phyloP scores from a whole-genome alignment of 2,888 invertebrate genomes.

The Rotaria macrura region DNA sequence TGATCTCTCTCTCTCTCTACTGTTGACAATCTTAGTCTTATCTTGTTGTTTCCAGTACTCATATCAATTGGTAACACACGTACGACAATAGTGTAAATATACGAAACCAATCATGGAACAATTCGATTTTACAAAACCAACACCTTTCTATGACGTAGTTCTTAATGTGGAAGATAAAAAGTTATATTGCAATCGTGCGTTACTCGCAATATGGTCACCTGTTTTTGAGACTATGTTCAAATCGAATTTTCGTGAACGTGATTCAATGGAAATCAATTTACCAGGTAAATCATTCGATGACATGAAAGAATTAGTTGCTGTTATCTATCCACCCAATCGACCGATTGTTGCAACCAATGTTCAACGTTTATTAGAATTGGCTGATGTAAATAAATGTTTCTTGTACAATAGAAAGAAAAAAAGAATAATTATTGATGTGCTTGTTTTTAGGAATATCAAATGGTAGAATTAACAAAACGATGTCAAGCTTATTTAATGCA shows the following conservation, averaged over 20 bases:
- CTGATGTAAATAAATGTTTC: slow-evolving; percentile 15
- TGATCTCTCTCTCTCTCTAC: neutral
- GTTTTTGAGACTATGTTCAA: slow-evolving; percentile 34
- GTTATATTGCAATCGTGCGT: slow-evolving; percentile 31
- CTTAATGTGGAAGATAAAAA: slow-evolving; percentile 28
- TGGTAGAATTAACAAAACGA: slow-evolving; percentile 30
- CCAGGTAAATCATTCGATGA: slow-evolving; percentile 29
- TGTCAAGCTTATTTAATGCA: slow-evolving; percentile 32
- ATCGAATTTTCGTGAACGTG: slow-evolving; percentile 33
- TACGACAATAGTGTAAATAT: neutral
- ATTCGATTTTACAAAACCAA: slow-evolving; percentile 31
- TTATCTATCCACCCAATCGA: slow-evolving; percentile 34
- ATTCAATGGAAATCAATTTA: slow-evolving; percentile 27
- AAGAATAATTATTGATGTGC: too few species aligned
- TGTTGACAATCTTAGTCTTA: neutral
- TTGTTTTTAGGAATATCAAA: slow-evolving; percentile 28
- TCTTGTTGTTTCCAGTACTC: neutral
- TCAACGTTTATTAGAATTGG: slow-evolving; percentile 29
- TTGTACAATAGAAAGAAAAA: too few species aligned
- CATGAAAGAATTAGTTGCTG: slow-evolving; percentile 27
- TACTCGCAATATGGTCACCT: slow-evolving; percentile 31
- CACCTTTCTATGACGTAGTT: slow-evolving; percentile 28
- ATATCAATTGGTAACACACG: neutral
- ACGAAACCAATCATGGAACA: slow-evolving; percentile 18
- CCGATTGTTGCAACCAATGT: slow-evolving; percentile 27